Base-by-base conservation (phyloP, 2,888 invertebrate genomes). In the Bhutanitis thaidina region DNA sequence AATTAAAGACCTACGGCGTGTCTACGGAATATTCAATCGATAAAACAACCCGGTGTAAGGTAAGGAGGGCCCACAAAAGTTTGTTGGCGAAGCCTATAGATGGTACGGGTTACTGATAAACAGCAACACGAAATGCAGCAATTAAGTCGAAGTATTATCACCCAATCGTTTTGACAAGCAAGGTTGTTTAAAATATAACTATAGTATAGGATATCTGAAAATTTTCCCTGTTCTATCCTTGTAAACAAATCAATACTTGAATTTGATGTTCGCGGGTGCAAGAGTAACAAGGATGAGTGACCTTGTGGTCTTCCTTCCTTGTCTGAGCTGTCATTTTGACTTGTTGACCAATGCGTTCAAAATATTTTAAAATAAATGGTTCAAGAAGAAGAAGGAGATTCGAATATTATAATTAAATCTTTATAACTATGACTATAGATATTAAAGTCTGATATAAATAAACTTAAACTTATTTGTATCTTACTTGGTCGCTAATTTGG, bases 201-300 rank as follows among this genome's bases (percentile, higher is more conserved):
- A 77, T 78, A 79, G 52, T 59, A 61, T 57, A 59, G 63, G 69
- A 9, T 67, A 71, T 67, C 67, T 62, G 57, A 68, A 68, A 72
- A 71, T 69, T 74, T 70, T 76, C 65, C 57, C 63, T 58, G 60
- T 65, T 69, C 64, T 59, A n/a, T n/a, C n/a, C 76, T 80, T 79
- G 86, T 86, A 88, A 88, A 88, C 88, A 88, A 87, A 88, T 87
- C 88, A 88, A 88, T 87, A 87, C 81, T 76, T 53, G 43, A 62
- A 63, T 76, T 78, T 72, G 64, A 65, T 64, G 62, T 82, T 84
- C 78, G 77, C 79, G 76, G 73, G 74, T 66, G 62, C 51, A n/a
- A n/a, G 77, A 65, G 72, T 43, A 61, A 77, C 43, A 54, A 55
- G 62, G 57, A 59, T 27, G n/a, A n/a, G 10, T 4, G 3, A 30